phyloP scores from a whole-genome alignment of 2,888 invertebrate genomes.

The Nematopogon swammerdamellus region DNA sequence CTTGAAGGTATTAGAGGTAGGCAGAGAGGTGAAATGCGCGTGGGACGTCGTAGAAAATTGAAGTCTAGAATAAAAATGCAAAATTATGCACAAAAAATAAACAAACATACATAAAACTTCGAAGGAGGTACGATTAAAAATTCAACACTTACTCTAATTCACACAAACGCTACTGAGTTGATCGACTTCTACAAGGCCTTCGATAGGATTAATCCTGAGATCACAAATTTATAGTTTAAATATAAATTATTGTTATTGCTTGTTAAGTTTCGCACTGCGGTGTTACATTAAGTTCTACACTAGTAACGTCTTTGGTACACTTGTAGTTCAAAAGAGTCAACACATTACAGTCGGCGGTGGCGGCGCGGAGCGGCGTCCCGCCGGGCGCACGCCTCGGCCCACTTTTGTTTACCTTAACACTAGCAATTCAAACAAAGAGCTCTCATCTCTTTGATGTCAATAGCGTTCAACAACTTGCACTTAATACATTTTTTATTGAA shows the following conservation, averaged over 20 bases:
- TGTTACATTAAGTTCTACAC: slow-evolving; percentile 1
- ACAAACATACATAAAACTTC: background rate
- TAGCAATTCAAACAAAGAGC: slow-evolving; percentile 17
- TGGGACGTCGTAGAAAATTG: no score
- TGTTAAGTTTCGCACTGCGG: slow-evolving; percentile 48
- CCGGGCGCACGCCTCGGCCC: slow-evolving; percentile 32
- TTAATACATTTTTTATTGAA: background rate
- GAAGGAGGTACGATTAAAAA: background rate
- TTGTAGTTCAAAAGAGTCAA: background rate
- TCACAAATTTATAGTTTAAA: slow-evolving; percentile 52
- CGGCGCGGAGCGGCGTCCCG: slow-evolving; percentile 26
- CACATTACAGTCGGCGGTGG: slow-evolving; percentile 6
- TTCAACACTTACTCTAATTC: slow-evolving; percentile 1
- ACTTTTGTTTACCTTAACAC: slow-evolving; percentile 13
- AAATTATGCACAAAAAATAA: background rate
- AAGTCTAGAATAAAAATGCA: no score
- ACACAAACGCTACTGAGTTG: background rate
- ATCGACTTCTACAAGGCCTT: slow-evolving; percentile 34
- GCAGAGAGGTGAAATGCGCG: no score
- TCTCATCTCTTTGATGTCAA: slow-evolving; percentile 13
- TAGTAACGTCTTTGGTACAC: background rate
- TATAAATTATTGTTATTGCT: slow-evolving; percentile 50
- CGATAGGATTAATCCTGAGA: slow-evolving; percentile 51
- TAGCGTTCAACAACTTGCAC: background rate
- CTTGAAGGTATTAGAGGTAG: no score